phyloP scores from a whole-genome alignment of 2,797 vertebrate genomes.

The Eulemur coronatus region DNA sequence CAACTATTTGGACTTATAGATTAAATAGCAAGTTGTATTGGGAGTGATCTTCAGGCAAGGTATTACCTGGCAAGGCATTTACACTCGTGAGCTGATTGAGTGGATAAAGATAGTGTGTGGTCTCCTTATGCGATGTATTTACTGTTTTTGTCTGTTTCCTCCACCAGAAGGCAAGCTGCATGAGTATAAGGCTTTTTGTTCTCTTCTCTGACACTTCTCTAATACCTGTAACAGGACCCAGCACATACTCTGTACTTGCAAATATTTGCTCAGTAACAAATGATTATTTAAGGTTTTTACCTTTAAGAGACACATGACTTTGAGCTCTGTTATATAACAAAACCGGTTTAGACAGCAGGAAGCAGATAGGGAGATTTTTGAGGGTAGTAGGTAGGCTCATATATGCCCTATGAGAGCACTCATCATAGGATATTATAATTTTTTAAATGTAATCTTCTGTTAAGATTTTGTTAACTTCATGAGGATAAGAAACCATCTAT shows the following conservation, averaged over 20 bases:
- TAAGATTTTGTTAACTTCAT: neutral
- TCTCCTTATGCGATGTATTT: fast-evolving
- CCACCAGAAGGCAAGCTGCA: neutral
- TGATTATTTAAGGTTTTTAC: neutral
- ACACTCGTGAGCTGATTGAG: fast-evolving
- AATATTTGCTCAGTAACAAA: neutral
- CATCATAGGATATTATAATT: neutral
- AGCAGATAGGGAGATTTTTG: neutral
- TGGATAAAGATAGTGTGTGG: fast-evolving
- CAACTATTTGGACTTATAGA: neutral
- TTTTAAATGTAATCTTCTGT: neutral
- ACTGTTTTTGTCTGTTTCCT: no score
- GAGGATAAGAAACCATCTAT: neutral
- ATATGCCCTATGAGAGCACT: neutral
- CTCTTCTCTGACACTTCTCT: neutral
- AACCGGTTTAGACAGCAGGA: neutral
- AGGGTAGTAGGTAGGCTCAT: neutral
- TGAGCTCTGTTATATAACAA: neutral
- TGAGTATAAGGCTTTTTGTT: neutral
- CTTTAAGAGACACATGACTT: neutral
- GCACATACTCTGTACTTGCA: neutral
- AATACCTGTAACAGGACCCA: neutral
- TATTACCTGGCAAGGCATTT: neutral
- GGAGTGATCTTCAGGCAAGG: neutral
- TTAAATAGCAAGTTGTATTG: neutral